These are phyloP conservation scores for Lepidocolaptes lacrymiger DNA, from an alignment of 2,797 vertebrate genomes.

Conservation along the genomic window DNA sequence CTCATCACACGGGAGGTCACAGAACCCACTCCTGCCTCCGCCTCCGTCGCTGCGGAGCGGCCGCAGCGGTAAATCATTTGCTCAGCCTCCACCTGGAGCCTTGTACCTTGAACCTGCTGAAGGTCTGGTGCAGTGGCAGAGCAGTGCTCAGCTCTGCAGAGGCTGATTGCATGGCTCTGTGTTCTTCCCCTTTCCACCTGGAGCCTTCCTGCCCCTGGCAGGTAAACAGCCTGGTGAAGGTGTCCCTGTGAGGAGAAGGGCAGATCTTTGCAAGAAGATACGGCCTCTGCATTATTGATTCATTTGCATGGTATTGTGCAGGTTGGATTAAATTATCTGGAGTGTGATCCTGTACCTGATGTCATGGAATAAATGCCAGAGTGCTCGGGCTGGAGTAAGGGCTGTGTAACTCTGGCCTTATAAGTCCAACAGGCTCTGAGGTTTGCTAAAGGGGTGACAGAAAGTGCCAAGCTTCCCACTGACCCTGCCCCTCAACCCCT, in stretches of 20 bases:
- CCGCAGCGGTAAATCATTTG: not conserved
- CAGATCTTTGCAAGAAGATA: not conserved
- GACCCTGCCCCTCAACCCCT: not conserved
- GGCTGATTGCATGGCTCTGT: not conserved
- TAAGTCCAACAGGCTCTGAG: not conserved
- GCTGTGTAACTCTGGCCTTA: accelerated
- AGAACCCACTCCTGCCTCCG: accelerated
- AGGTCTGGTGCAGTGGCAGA: not conserved
- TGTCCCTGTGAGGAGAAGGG: not conserved
- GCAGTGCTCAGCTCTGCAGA: not conserved
- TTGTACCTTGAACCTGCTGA: constrained; percentile 1
- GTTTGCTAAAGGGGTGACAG: not conserved
- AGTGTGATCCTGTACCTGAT: not conserved
- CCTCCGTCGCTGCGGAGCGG: not conserved
- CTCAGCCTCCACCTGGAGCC: not conserved
- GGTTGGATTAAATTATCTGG: not conserved
- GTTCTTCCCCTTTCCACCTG: not conserved
- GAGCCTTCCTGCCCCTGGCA: not conserved
- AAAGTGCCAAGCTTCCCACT: not conserved
- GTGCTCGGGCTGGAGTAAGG: not conserved
- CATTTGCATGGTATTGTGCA: not conserved
- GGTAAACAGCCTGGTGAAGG: not conserved
- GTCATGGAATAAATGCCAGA: not conserved
- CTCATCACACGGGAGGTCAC: accelerated
- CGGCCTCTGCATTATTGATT: not conserved